Percentiles rank a stretch among this genome's conserved stretches.
Evolutionary conservation across 2,888 invertebrate species (phyloP).

Genomic region (Drosophila stalkeri): DNA sequence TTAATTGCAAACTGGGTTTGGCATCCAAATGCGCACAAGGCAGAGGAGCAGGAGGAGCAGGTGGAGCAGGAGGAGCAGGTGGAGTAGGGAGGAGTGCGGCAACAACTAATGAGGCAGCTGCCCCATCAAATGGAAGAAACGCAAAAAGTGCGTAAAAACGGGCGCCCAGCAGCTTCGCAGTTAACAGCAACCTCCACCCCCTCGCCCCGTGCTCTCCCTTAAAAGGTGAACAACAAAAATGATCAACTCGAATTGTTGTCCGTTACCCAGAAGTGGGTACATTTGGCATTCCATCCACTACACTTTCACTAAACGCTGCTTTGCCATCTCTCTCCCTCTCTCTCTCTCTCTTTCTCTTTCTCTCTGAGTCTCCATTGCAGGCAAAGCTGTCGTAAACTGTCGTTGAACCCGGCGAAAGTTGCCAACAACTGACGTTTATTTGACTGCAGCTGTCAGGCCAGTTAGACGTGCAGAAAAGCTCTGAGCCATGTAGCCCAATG

Average conservation of each 20-base stretch:
- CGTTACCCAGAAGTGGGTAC: slow-evolving; percentile 7
- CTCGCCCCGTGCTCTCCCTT: no score
- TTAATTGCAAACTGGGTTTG: slow-evolving; percentile 34
- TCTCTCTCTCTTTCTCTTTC: neutral
- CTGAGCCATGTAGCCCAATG: slow-evolving; percentile 10
- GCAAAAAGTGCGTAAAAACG: slow-evolving; percentile 69
- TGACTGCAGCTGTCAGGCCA: slow-evolving; percentile 75
- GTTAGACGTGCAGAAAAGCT: slow-evolving; percentile 55
- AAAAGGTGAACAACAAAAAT: slow-evolving; percentile 16
- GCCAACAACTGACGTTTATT: slow-evolving; percentile 70
- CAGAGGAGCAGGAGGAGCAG: neutral
- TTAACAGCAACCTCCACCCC: no score
- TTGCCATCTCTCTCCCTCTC: neutral
- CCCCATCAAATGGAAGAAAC: slow-evolving; percentile 19
- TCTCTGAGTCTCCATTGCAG: neutral
- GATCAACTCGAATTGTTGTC: slow-evolving; percentile 14
- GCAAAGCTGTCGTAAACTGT: slow-evolving; percentile 50
- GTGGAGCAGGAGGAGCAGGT: neutral
- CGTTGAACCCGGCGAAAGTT: slow-evolving; percentile 55
- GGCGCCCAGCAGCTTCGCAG: neutral
- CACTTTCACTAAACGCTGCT: slow-evolving; percentile 40
- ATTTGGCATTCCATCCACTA: slow-evolving; percentile 17
- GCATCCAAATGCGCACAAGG: neutral
- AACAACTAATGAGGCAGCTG: slow-evolving; percentile 35
- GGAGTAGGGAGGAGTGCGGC: neutral